phyloP scores from a whole-genome alignment of 1,140 invertebrate genomes.

The Tetramorium simillimum region DNA sequence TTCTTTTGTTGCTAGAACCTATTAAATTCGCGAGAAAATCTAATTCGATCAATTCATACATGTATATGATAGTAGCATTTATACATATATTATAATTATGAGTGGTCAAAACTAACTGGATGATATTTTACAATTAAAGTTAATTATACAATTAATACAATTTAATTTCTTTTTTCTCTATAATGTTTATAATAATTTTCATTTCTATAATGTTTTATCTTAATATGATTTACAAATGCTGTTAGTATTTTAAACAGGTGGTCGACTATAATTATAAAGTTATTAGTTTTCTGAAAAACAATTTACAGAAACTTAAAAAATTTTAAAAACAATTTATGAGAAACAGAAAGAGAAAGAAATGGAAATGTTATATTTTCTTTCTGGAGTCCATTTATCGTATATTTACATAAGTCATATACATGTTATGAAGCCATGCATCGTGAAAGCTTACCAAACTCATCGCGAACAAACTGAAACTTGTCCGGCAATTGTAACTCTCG shows the following conservation, averaged over 20 bases:
- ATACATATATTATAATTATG: background rate
- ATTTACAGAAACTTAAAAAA: too few species aligned
- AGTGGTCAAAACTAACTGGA: background rate
- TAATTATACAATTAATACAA: too few species aligned
- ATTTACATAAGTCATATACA: background rate
- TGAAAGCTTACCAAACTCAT: background rate
- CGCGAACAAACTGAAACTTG: constrained; percentile 17
- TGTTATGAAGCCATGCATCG: background rate
- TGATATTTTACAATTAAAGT: background rate
- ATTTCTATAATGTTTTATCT: background rate
- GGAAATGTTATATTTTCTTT: background rate
- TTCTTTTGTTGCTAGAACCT: background rate
- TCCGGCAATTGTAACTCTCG: background rate
- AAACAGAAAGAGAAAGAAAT: background rate
- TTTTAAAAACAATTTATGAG: background rate
- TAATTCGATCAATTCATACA: background rate
- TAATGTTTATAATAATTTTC: background rate
- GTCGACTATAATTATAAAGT: background rate
- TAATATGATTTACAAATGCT: background rate
- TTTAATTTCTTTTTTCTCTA: background rate
- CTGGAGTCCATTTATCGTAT: background rate
- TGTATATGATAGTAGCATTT: background rate
- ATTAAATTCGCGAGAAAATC: background rate
- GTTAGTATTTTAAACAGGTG: background rate
- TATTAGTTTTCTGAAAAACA: background rate